Conservation (phyloP, 2,888 invertebrate species). For the Cheilosia scutellata region DNA sequence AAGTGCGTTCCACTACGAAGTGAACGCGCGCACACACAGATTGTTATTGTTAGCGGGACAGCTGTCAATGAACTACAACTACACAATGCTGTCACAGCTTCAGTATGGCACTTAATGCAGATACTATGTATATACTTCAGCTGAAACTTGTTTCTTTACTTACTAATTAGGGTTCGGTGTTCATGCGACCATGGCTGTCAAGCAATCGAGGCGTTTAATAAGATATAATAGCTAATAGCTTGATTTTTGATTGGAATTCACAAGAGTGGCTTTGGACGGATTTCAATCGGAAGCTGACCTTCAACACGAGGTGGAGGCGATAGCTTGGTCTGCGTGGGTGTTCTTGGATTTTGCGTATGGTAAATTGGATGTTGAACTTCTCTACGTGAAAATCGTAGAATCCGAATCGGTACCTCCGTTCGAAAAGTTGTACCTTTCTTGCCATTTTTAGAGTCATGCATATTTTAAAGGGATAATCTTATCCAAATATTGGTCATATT, state of each 20-base stretch:
- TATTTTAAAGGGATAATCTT: no score
- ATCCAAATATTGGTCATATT: no score
- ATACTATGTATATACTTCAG: background rate
- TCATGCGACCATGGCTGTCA: background rate
- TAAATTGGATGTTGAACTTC: no score
- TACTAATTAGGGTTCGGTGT: background rate
- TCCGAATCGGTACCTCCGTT: no score
- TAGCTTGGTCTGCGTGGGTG: background rate
- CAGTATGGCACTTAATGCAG: no score
- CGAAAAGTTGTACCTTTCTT: no score
- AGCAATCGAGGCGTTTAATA: background rate
- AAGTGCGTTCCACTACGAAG: constrained; percentile 8
- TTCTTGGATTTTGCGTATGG: background rate
- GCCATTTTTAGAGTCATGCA: no score
- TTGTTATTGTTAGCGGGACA: constrained; percentile 15
- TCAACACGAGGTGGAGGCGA: background rate
- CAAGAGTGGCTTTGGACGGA: background rate
- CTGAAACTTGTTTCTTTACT: background rate
- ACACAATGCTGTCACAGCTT: background rate
- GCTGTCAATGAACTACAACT: background rate
- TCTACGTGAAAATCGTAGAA: no score
- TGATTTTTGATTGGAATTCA: background rate
- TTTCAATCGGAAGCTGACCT: background rate
- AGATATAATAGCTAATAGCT: background rate
- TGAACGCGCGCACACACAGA: background rate